A percentile compares a stretch with the other conserved stretches of the same genome.
These are phyloP conservation scores for Atrina japonica DNA, from an alignment of 2,888 invertebrate genomes.

Conservation along the genomic window DNA sequence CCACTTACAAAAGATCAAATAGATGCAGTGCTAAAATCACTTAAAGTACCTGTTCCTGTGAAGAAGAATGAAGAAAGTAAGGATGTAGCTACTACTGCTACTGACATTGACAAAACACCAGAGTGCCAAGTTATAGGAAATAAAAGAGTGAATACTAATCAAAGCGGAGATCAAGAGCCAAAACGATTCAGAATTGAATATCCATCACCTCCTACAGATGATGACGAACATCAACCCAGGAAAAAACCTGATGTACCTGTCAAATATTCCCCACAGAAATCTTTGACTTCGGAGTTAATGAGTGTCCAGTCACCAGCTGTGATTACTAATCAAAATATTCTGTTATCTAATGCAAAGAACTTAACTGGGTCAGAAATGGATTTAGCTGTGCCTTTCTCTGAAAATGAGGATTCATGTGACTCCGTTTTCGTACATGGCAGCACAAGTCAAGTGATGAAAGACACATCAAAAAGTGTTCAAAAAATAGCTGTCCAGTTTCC, in stretches of 20 bases:
- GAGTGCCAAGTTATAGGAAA: background rate
- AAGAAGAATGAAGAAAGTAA: conserved; percentile 51
- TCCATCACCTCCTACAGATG: conserved; percentile 60
- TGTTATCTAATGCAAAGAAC: background rate
- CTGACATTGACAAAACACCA: conserved; percentile 35
- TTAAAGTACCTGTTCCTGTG: conserved; percentile 66
- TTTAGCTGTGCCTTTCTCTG: conserved; percentile 22
- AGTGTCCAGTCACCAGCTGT: background rate
- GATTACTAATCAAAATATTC: background rate
- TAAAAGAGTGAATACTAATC: conserved; percentile 42
- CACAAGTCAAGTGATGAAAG: conserved; percentile 11
- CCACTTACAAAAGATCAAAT: conserved; percentile 71
- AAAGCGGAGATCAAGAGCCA: conserved; percentile 48
- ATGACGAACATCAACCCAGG: conserved; percentile 45
- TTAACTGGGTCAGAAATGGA: background rate
- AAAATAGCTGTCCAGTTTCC: conserved; percentile 50
- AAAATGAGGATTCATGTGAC: conserved; percentile 22
- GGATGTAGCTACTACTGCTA: background rate
- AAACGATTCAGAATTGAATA: conserved; percentile 64
- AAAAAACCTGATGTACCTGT: conserved; percentile 44
- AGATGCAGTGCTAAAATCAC: conserved; percentile 67
- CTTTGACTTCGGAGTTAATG: conserved; percentile 64
- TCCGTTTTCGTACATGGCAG: conserved; percentile 5
- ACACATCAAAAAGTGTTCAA: conserved; percentile 25
- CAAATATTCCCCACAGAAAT: conserved; percentile 61